These are phyloP conservation scores for Heliconius melpomene DNA, from an alignment of 1,140 invertebrate species.

Conservation along the genomic window DNA sequence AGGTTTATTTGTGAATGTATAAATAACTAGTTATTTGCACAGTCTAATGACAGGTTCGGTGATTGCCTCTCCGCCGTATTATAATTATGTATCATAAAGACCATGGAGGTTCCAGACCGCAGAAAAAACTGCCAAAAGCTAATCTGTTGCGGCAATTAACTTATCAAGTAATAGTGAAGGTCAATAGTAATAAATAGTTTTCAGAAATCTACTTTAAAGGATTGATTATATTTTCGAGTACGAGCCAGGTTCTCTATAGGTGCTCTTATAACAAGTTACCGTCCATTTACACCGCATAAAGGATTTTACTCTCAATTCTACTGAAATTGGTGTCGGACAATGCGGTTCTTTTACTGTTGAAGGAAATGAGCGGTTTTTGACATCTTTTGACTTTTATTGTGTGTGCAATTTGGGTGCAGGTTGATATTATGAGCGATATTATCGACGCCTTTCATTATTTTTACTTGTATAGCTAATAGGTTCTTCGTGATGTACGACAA, in stretches of 20 bases:
- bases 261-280: slow-evolving; percentile 28
- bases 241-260: not conserved
- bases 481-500: slow-evolving; percentile 20
- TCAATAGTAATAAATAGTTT: slow-evolving; percentile 42
- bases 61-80: slow-evolving; percentile 68
- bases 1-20: slow-evolving; percentile 59
- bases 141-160: slow-evolving; percentile 76
- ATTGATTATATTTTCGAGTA: slow-evolving; percentile 11
- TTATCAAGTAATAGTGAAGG: slow-evolving; percentile 63
- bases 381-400: slow-evolving; percentile 59
- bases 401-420: slow-evolving; percentile 54
- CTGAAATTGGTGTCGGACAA: slow-evolving; percentile 56
- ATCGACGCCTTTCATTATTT: slow-evolving; percentile 30
- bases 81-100: slow-evolving; percentile 79
- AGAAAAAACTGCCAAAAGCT: slow-evolving; percentile 75
- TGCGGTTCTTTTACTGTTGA: slow-evolving; percentile 46
- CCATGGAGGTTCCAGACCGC: slow-evolving; percentile 48
- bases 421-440: slow-evolving; percentile 41
- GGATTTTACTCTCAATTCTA: slow-evolving; percentile 44
- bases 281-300: slow-evolving; percentile 47
- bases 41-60: slow-evolving; percentile 73
- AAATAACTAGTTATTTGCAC: slow-evolving; percentile 75
- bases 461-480: slow-evolving; percentile 23
- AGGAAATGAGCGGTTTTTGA: slow-evolving; percentile 55
- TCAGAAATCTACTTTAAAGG: slow-evolving; percentile 32